phyloP scores from a whole-genome alignment of 2,888 invertebrate species.

The Eilema depressum region DNA sequence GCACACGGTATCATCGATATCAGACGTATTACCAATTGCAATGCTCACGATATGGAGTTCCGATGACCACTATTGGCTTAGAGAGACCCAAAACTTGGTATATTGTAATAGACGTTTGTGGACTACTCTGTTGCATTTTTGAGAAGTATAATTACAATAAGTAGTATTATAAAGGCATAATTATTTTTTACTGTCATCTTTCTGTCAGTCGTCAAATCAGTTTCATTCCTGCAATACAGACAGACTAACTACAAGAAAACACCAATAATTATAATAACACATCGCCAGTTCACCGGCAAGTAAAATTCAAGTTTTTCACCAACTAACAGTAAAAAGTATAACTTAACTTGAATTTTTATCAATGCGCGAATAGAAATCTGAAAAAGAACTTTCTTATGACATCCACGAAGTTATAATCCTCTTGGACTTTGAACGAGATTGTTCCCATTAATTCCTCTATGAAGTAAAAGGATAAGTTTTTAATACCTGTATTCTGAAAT shows the following conservation, averaged over 20 bases:
- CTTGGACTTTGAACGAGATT: slow-evolving; percentile 47
- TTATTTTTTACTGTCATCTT: too few relatives aligned
- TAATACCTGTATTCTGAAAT: slow-evolving; percentile 37
- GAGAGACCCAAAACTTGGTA: too few relatives aligned
- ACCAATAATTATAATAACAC: background rate
- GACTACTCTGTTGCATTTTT: too few relatives aligned
- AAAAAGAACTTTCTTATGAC: slow-evolving; percentile 47
- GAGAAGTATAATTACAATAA: too few relatives aligned
- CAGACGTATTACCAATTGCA: too few relatives aligned
- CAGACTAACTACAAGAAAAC: background rate
- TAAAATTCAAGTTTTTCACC: background rate
- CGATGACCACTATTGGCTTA: too few relatives aligned
- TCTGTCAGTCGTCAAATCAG: too few relatives aligned
- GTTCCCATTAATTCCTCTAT: slow-evolving; percentile 52
- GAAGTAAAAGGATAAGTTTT: slow-evolving; percentile 50
- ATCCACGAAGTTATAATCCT: slow-evolving; percentile 53
- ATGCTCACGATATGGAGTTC: too few relatives aligned
- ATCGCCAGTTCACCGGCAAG: background rate
- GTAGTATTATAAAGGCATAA: too few relatives aligned
- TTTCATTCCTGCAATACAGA: background rate
- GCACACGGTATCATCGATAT: too few relatives aligned
- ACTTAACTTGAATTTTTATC: slow-evolving; percentile 23
- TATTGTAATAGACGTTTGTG: too few relatives aligned
- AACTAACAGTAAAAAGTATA: background rate
- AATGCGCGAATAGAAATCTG: slow-evolving; percentile 34